A percentile compares a stretch with the other conserved stretches of the same genome.
Conservation (phyloP, 2,888 invertebrate species). For the Neuroscelio doddi region DNA sequence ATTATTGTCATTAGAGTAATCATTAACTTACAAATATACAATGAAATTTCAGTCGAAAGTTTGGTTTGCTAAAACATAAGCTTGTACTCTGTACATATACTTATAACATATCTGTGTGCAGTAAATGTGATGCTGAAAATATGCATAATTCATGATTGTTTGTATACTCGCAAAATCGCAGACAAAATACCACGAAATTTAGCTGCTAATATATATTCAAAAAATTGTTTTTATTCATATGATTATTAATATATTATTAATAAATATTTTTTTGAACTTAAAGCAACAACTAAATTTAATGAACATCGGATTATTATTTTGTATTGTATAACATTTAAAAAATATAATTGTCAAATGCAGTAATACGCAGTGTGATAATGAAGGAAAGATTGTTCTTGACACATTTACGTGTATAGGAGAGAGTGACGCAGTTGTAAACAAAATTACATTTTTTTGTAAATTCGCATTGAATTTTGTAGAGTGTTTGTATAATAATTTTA, state of each 20-base stretch:
- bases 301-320: not conserved
- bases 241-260: not conserved
- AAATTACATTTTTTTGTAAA: not conserved
- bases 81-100: not conserved
- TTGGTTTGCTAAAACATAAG: slow-evolving; percentile 1
- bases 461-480: too few species aligned
- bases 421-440: not conserved
- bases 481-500: too few species aligned
- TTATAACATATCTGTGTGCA: not conserved
- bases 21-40: slow-evolving; percentile 4
- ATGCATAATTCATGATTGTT: not conserved
- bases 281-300: not conserved
- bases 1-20: slow-evolving; percentile 3
- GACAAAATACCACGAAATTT: too few species aligned
- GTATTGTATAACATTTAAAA: not conserved
- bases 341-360: not conserved
- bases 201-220: too few species aligned
- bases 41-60: slow-evolving; percentile 6
- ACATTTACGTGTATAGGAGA: not conserved
- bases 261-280: not conserved
- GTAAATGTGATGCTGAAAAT: not conserved
- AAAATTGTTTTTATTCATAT: too few species aligned
- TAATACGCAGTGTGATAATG: not conserved
- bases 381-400: not conserved
- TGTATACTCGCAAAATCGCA: not conserved